These are phyloP conservation scores for Orthonyx spaldingii DNA, from an alignment of 2,113 vertebrate genomes.

Conservation along the genomic window DNA sequence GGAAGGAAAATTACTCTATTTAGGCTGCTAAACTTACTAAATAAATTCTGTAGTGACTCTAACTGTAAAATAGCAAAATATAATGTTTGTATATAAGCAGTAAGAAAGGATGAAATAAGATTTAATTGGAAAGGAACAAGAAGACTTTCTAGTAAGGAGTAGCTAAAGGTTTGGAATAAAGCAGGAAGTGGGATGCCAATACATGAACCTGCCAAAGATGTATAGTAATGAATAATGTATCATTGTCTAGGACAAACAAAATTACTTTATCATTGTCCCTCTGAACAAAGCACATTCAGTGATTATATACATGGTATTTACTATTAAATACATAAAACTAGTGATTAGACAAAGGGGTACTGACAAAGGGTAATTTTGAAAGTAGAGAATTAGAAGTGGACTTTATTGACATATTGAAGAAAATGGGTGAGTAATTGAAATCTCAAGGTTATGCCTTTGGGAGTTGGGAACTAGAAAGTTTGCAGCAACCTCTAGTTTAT, in stretches of 20 bases:
- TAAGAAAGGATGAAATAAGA: not conserved
- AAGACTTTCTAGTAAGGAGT: not conserved
- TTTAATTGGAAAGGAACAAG: not conserved
- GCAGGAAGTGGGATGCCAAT: not conserved
- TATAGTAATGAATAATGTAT: not conserved
- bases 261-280: not conserved
- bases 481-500: not conserved
- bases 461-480: not conserved
- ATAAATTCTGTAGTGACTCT: not conserved
- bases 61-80: not conserved
- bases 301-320: not conserved
- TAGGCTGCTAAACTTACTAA: not conserved
- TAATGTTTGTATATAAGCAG: not conserved
- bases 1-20: not conserved
- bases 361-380: not conserved
- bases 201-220: not conserved
- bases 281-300: not conserved
- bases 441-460: not conserved
- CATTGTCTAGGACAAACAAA: not conserved
- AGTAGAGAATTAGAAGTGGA: not conserved
- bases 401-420: not conserved
- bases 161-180: not conserved
- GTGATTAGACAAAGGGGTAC: not conserved
- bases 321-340: not conserved
- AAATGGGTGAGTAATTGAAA: not conserved